Evolutionary conservation across 2,113 vertebrate genomes (phyloP).

Genomic region (Nycticryphes semicollaris): DNA sequence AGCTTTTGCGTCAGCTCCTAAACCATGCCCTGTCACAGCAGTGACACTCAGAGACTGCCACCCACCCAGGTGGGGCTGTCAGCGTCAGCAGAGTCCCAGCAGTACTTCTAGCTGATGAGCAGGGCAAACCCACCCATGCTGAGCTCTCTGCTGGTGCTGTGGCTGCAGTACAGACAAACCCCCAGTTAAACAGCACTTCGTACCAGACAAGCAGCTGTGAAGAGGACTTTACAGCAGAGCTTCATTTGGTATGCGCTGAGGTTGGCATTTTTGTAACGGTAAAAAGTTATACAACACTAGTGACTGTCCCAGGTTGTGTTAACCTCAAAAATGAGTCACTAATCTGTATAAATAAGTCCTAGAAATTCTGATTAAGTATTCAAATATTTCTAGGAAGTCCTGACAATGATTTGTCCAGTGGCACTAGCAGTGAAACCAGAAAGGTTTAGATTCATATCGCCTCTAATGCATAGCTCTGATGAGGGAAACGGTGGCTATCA

Average conservation of each 20-base stretch:
- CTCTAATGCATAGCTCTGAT: neutral
- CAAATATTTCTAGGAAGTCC: neutral
- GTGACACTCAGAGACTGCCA: neutral
- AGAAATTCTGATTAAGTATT: neutral
- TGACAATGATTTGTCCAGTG: neutral
- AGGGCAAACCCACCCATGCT: neutral
- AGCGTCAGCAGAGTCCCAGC: neutral
- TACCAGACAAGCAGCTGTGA: neutral
- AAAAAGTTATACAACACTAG: neutral
- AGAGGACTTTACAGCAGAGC: neutral
- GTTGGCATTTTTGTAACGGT: neutral
- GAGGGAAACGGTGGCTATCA: neutral
- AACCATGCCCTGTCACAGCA: neutral
- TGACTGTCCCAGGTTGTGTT: neutral
- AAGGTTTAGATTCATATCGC: neutral
- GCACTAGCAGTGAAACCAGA: neutral
- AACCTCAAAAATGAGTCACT: neutral
- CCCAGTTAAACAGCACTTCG: neutral
- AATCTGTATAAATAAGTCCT: neutral
- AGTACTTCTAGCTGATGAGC: neutral
- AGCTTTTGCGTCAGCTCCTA: neutral
- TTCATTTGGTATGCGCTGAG: neutral
- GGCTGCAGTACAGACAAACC: neutral
- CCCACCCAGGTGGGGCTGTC: accelerated
- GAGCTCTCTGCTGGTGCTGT: neutral